Evolutionary conservation across 2,888 invertebrate genomes (phyloP), one percentile per base, ranked within the genome.

Genomic region (Cosmorhoe ocellata): DNA sequence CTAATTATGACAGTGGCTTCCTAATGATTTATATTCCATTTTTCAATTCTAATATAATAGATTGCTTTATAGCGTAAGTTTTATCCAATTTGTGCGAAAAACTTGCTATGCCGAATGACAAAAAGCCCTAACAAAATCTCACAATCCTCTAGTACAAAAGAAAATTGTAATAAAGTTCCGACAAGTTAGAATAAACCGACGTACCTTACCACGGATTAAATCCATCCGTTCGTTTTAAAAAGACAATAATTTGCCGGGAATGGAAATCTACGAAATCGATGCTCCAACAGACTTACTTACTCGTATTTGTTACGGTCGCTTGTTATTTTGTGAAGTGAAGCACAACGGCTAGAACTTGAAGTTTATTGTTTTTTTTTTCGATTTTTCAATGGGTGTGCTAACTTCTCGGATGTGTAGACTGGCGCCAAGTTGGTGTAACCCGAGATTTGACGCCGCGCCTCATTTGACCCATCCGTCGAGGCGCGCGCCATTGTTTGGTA

Each of bases 381-480:
- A 56, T 63, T 61, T 76, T 75, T 69, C 64, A 71, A 79, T 81
- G 81, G 76, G 71, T 80, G 79, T 79, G 83, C 82, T 78, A 80
- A 83, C 67, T 80, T 79, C 74, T 79, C 77, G 70, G 73, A 81
- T 78, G 72, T 77, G 78, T 73, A 74, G 72, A 63, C 66, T 74
- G 86, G 87, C 88, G 87, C 88, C 87, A 81, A 74, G 71, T 56
- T 73, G 78, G 69, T 84, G 88, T 82, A 88, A 89, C 79, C 83
- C 77, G 87, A 88, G 84, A 85, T 75, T 78, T 77, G 79, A 78
- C 80, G 83, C 72, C 71, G 79, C 83, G 88, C 78, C 81, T 84
- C 86, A 83, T 89, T 87, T 88, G 83, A 84, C 78, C 79, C 82
- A 71, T 73, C 78, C 72, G 74, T 66, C 73, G 72, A 76, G 71